Percentiles rank a stretch among this genome's conserved stretches.
phyloP scores from a whole-genome alignment of 1,140 invertebrate genomes.

The Drosophila triauraria region DNA sequence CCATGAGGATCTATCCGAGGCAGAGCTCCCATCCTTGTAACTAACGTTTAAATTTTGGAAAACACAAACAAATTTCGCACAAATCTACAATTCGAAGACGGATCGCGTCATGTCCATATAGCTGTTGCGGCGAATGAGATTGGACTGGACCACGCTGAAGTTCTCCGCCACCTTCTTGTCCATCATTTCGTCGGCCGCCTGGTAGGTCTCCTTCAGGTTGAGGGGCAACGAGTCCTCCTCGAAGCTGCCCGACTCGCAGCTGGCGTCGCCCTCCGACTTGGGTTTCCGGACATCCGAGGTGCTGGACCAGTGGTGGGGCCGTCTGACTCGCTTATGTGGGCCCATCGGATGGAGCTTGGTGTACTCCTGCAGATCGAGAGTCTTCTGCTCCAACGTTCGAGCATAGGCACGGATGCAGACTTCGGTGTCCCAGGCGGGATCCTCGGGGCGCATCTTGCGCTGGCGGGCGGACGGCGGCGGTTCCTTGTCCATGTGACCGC shows the following conservation, averaged over 20 bases:
- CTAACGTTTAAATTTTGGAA: slow-evolving; percentile 1
- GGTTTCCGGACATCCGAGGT: slow-evolving; percentile 39
- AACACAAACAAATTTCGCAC: not conserved
- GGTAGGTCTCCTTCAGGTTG: slow-evolving; percentile 23
- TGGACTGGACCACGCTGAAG: slow-evolving; percentile 64
- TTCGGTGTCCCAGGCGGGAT: slow-evolving; percentile 10
- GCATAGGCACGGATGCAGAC: slow-evolving; percentile 33
- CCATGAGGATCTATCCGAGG: too few relatives aligned
- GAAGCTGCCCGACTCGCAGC: slow-evolving; percentile 27
- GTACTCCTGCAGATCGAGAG: not conserved
- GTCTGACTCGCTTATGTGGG: not conserved
- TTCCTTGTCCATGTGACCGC: not conserved
- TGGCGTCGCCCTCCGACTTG: slow-evolving; percentile 28
- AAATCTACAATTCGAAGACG: slow-evolving; percentile 49
- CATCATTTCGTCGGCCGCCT: slow-evolving; percentile 26
- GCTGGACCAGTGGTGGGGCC: slow-evolving; percentile 39
- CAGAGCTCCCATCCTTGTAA: not conserved
- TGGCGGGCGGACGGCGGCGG: not conserved
- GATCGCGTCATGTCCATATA: slow-evolving; percentile 56
- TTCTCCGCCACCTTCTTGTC: slow-evolving; percentile 18
- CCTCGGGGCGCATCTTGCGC: not conserved
- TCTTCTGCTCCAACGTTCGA: not conserved
- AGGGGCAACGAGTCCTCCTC: slow-evolving; percentile 18
- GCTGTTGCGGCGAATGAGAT: slow-evolving; percentile 58
- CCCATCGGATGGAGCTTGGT: not conserved